A percentile compares a stretch with the other conserved stretches of the same genome.
phyloP scores from a whole-genome alignment of 2,888 invertebrate species.

The Syrista parreyssii region DNA sequence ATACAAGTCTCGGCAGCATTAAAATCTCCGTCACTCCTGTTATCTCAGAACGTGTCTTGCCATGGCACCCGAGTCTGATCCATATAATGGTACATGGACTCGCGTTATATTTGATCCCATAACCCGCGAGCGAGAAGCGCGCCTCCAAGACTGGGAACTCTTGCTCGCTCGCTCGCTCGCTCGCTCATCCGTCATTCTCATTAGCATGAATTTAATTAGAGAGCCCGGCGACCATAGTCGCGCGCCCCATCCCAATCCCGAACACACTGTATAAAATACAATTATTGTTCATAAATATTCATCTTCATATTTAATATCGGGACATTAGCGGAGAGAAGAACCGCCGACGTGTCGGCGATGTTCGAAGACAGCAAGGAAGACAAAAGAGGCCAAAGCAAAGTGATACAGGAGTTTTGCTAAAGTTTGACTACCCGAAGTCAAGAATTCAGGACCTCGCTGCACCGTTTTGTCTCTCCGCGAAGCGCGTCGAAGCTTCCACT shows the following conservation, averaged over 20 bases:
- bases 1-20: too few species aligned
- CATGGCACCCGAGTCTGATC: too few species aligned
- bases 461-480: too few species aligned
- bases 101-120: too few species aligned
- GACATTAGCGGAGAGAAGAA: background rate
- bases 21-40: too few species aligned
- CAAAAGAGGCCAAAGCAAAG: background rate
- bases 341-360: background rate
- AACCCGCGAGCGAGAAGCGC: too few species aligned
- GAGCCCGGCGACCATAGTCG: constrained; percentile 15
- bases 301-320: constrained; percentile 55
- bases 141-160: too few species aligned
- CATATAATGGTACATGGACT: too few species aligned
- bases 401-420: background rate
- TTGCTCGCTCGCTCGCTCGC: background rate
- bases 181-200: constrained; percentile 29
- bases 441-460: too few species aligned
- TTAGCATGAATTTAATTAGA: constrained; percentile 58
- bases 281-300: constrained; percentile 62
- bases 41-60: too few species aligned
- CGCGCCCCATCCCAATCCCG: constrained; percentile 19
- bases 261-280: constrained; percentile 56
- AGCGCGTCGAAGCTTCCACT: constrained; percentile 10
- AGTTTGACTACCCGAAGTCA: background rate
- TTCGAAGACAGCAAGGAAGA: background rate